Evolutionary conservation across 1,140 invertebrate species (phyloP).

Genomic region (Physella acuta): DNA sequence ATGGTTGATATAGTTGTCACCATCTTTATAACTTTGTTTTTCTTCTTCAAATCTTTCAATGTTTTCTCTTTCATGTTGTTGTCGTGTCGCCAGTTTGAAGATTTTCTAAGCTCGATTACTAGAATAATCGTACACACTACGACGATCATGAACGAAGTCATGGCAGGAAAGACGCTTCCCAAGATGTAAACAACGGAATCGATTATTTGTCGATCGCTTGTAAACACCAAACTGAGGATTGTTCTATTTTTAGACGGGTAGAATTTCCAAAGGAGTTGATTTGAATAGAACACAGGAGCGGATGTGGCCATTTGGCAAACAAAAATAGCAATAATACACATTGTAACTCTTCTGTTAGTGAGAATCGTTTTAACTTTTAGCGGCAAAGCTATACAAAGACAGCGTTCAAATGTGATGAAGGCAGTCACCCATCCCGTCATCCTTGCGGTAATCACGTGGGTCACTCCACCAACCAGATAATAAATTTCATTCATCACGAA

Average conservation of each 20-base stretch:
- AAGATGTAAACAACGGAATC: neutral
- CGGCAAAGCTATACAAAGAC: conserved; percentile 1
- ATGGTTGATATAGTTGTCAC: too few relatives aligned
- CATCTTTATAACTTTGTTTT: too few relatives aligned
- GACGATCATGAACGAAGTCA: neutral
- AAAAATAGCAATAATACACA: neutral
- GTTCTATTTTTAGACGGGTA: neutral
- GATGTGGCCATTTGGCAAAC: neutral
- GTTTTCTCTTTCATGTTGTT: neutral
- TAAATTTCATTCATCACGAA: neutral
- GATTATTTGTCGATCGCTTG: neutral
- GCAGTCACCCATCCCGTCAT: conserved; percentile 10
- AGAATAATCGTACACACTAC: neutral
- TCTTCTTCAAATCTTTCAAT: too few relatives aligned
- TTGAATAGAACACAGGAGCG: conserved; percentile 2
- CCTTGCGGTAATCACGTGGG: neutral
- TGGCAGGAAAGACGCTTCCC: neutral
- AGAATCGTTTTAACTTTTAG: conserved; percentile 1
- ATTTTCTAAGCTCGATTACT: neutral
- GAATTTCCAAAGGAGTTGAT: neutral
- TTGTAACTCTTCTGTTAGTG: neutral
- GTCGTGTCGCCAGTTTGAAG: neutral
- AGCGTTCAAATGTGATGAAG: conserved; percentile 11
- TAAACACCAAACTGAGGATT: neutral
- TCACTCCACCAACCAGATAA: neutral